Conservation (phyloP, 2,797 vertebrate species). For the Leuciscus waleckii region DNA sequence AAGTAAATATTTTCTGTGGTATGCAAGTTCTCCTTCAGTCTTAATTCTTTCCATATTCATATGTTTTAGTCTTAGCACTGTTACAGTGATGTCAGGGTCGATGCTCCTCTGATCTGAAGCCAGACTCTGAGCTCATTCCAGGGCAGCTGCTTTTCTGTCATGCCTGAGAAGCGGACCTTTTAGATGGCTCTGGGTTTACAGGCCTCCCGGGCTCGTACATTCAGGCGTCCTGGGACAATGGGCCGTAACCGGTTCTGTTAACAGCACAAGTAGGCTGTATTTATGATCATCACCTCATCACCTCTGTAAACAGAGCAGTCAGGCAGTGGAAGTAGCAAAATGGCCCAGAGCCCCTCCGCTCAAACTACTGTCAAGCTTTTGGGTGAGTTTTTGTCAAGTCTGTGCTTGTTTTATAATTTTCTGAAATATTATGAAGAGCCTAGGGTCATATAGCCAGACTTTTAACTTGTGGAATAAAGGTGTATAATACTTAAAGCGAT, state of each 20-base stretch:
- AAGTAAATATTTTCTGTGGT: constrained; percentile 31
- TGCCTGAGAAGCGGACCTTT: constrained; percentile 46
- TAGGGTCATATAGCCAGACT: neutral
- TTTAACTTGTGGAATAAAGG: neutral
- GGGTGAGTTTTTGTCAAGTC: constrained; percentile 16
- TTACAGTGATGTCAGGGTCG: constrained; percentile 36
- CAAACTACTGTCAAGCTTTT: neutral
- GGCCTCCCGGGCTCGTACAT: constrained; percentile 21
- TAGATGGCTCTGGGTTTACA: constrained; percentile 50
- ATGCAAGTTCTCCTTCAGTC: neutral
- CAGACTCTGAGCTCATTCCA: constrained; percentile 54
- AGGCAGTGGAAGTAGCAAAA: neutral
- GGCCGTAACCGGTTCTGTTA: neutral
- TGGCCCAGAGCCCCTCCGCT: neutral
- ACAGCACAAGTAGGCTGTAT: constrained; percentile 30
- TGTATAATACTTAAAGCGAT: neutral
- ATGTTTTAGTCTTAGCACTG: constrained; percentile 33
- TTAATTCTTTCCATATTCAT: constrained; percentile 29
- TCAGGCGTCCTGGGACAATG: constrained; percentile 21
- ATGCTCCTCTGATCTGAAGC: constrained; percentile 51
- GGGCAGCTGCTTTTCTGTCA: constrained; percentile 57
- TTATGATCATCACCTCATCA: constrained; percentile 56
- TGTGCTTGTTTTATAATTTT: constrained; percentile 24
- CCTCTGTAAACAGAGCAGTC: constrained; percentile 41
- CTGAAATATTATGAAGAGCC: neutral